phyloP scores from a whole-genome alignment of 2,113 vertebrate species.

The Myotis davidii region DNA sequence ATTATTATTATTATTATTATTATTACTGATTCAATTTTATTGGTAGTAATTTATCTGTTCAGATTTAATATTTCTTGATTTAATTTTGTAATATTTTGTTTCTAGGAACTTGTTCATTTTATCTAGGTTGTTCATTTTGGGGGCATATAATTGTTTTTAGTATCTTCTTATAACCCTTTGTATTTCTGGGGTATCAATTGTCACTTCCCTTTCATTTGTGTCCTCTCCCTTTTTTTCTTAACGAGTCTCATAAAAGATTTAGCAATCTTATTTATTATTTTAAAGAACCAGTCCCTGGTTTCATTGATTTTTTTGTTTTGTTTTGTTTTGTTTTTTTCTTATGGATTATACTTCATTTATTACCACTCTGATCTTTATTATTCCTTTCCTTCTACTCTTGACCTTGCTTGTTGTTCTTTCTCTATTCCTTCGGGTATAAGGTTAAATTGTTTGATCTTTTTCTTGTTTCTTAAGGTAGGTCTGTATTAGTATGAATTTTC shows the following conservation, averaged over 20 bases:
- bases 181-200: not conserved
- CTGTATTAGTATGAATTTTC: too few species aligned
- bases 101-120: not conserved
- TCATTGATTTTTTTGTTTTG: not conserved
- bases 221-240: not conserved
- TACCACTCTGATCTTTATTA: not conserved
- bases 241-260: not conserved
- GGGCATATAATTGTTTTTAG: not conserved
- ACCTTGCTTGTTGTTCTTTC: not conserved
- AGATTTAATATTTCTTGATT: not conserved
- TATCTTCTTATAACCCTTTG: not conserved
- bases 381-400: not conserved
- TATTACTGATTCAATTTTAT: not conserved
- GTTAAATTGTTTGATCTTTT: not conserved
- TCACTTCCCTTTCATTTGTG: not conserved
- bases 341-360: not conserved
- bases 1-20: not conserved
- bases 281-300: not conserved
- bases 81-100: not conserved
- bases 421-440: not conserved
- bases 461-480: too few species aligned
- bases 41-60: not conserved
- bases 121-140: not conserved
- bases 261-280: not conserved
- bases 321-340: not conserved